Evolutionary conservation across 2,113 vertebrate genomes (phyloP), one percentile per base, ranked within the genome.

Genomic region (Panurus biarmicus): DNA sequence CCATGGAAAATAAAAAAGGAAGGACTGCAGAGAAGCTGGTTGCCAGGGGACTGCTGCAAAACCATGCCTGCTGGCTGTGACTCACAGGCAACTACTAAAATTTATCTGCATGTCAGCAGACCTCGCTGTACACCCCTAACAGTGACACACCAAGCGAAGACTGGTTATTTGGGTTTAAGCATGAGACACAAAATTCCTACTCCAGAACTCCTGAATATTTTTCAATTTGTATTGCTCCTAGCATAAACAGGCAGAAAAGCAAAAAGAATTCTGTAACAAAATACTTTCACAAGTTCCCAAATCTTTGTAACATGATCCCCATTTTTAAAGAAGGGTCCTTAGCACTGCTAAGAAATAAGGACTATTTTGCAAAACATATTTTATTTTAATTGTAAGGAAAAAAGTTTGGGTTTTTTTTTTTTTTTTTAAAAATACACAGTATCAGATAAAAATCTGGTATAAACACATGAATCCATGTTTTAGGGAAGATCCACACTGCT

Each of bases 21-120:
- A 90, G 51, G 47, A 86, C 77, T 85, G 77, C 80, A 87, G 71
- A 95, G 87, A 78, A 82, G 81, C 56, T 91, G 84, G 89, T 95
- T 95, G 95, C 94, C 93, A 94, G 50, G 93, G 95, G 44, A 94
- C 29, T 64, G 70, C 91, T 94, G 61, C 5, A 1, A 94, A 94
- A 69, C 70, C 66, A 29, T 69, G 89, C 35, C 70, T 57, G 74
- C 86, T 76, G 93, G 89, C 87, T 89, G 62, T 89, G 91, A 92
- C 86, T 96, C 89, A 94, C 42, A 69, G 86, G 40, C 81, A 80
- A 26, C 73, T 53, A 64, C 90, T 78, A 35, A 67, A 77, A 92
- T 93, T 64, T 48, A 86, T 86, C 84, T 65, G 65, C 86, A 26
- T 48, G 51, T 80, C 94, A 92, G 90, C 76, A 77, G 72, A 40